These are phyloP conservation scores for Plemyria rubiginata DNA, from an alignment of 2,888 invertebrate species.

Conservation along the genomic window DNA sequence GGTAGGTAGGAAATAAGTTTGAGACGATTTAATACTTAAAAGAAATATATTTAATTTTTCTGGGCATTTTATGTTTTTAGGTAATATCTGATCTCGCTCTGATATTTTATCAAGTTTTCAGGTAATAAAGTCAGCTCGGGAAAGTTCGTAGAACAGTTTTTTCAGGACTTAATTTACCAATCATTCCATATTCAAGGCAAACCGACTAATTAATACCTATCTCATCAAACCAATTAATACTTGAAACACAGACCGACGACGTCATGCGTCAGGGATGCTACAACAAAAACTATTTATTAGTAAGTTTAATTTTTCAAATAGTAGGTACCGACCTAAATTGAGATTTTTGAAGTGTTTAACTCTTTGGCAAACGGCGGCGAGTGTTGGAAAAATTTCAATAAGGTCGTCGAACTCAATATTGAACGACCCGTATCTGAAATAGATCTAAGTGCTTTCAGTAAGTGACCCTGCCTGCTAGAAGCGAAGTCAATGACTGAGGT, in stretches of 20 bases:
- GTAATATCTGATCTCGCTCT: too few relatives aligned
- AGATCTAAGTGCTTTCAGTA: constrained; percentile 29
- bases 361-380: constrained; percentile 14
- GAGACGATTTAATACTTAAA: too few relatives aligned
- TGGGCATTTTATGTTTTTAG: too few relatives aligned
- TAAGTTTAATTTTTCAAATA: constrained; percentile 22
- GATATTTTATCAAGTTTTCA: too few relatives aligned
- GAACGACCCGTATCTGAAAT: constrained; percentile 33
- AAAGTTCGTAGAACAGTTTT: too few relatives aligned
- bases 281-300: constrained; percentile 9
- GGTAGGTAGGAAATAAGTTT: background rate
- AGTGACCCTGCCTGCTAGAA: constrained; percentile 28
- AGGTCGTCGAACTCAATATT: constrained; percentile 28
- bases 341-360: constrained; percentile 21
- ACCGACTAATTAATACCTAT: background rate
- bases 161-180: too few relatives aligned
- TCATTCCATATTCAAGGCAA: too few relatives aligned
- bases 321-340: constrained; percentile 20
- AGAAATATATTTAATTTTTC: too few relatives aligned
- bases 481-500: constrained; percentile 25
- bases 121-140: too few relatives aligned
- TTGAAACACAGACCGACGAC: background rate
- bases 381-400: constrained; percentile 23
- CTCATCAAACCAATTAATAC: background rate
- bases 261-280: constrained; percentile 2